These are phyloP conservation scores for Agrochola macilenta DNA, from an alignment of 2,888 invertebrate genomes.

Conservation along the genomic window DNA sequence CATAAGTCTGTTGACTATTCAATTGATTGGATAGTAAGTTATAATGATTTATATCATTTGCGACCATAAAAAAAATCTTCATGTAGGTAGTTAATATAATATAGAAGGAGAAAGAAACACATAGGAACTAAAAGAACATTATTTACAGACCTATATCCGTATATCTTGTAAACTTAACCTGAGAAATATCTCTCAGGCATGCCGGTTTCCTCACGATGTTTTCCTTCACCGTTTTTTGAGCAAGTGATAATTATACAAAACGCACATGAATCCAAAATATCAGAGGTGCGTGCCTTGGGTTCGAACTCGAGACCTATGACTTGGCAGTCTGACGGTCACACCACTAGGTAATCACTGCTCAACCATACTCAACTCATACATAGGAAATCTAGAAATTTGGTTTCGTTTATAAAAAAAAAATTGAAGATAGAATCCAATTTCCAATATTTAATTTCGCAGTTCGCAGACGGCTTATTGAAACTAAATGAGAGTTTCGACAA, in stretches of 20 bases:
- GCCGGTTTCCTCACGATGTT: no score
- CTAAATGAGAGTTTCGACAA: slow-evolving; percentile 22
- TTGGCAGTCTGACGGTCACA: no score
- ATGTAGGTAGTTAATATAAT: no score
- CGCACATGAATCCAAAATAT: no score
- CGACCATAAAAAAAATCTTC: not conserved
- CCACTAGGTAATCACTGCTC: no score
- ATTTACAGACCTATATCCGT: not conserved
- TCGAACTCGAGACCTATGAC: no score
- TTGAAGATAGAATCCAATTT: not conserved
- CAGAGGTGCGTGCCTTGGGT: no score
- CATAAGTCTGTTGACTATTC: not conserved
- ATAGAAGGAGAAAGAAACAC: not conserved
- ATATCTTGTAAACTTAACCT: no score
- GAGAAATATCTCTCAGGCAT: no score
- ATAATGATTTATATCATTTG: not conserved
- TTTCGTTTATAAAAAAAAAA: not conserved
- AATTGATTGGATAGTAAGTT: not conserved
- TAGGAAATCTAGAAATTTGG: not conserved
- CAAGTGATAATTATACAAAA: no score
- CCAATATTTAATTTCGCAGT: slow-evolving; percentile 38
- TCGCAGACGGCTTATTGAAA: slow-evolving; percentile 29
- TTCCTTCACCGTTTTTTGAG: no score
- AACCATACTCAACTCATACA: not conserved
- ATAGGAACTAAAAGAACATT: not conserved